A percentile compares a stretch with the other conserved stretches of the same genome.
These are phyloP conservation scores for Lomographa bimaculata DNA, from an alignment of 2,888 invertebrate species.

Conservation along the genomic window DNA sequence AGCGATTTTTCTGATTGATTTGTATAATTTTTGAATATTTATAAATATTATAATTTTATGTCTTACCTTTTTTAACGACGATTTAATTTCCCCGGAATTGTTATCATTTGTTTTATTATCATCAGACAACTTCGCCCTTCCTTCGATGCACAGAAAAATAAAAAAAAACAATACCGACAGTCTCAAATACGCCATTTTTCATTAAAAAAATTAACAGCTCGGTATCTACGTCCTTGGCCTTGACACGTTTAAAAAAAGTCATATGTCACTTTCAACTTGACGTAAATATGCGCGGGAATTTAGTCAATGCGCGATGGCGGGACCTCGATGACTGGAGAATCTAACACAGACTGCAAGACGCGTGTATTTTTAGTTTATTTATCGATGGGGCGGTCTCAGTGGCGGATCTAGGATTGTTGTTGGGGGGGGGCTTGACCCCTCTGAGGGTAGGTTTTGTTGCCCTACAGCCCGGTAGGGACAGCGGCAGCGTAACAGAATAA, in stretches of 20 bases:
- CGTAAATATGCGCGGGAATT: slow-evolving; percentile 43
- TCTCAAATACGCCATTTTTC: slow-evolving; percentile 40
- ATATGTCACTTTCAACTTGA: slow-evolving; percentile 30
- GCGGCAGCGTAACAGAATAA: no score
- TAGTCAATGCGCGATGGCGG: slow-evolving; percentile 41
- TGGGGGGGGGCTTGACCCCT: no score
- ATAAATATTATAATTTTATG: no score
- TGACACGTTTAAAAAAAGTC: slow-evolving; percentile 11
- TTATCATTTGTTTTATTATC: slow-evolving; percentile 46
- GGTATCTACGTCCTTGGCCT: background rate
- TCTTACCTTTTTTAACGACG: slow-evolving; percentile 44
- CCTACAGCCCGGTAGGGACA: no score
- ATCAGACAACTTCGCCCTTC: slow-evolving; percentile 46
- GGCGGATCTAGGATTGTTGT: slow-evolving; percentile 29
- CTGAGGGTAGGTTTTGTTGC: no score
- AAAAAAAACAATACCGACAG: slow-evolving; percentile 47
- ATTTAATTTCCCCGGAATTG: slow-evolving; percentile 44
- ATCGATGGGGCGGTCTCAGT: slow-evolving; percentile 51
- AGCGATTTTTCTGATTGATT: no score
- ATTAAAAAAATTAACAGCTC: slow-evolving; percentile 22
- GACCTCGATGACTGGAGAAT: slow-evolving; percentile 59
- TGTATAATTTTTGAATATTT: no score
- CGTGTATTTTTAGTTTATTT: slow-evolving; percentile 51
- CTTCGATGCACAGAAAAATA: slow-evolving; percentile 45
- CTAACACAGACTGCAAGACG: slow-evolving; percentile 56